Evolutionary conservation across 2,113 vertebrate genomes (phyloP), one percentile per base, ranked within the genome.

Genomic region (Scytalopus superciliaris): DNA sequence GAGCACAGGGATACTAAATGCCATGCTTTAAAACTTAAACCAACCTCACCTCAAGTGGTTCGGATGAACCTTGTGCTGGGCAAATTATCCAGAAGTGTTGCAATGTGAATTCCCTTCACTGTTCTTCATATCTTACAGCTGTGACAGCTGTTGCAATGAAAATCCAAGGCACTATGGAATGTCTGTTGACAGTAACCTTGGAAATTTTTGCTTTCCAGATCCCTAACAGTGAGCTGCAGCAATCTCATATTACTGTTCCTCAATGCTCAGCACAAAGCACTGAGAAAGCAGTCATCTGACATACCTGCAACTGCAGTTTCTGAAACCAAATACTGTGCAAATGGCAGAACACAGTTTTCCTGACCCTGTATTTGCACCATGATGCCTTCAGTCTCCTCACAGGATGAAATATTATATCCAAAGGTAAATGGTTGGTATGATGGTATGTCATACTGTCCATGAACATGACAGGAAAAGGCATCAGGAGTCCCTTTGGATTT

Each of bases 41-140:
- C 24, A 44, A 4, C 25, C 33, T 80, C 12, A 40, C 33, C 0
- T 0, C 33, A 64, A 80, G 30, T 42, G 27, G 4, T 52, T 59
- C n/a, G n/a, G 50, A 69, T 28, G 40, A 87, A 27, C 50, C 7
- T 59, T 52, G 19, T 22, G 27, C 30, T 18, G 21, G 44, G 30
- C 27, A 56, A 49, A 56, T 67, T 42, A 60, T 60, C 33, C 1
- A 7, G 44, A 9, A 45, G 17, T 30, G 35, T 35, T n/a, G 27
- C 1, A 0, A 31, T 33, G 30, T 1, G 7, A 63, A 79, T 19
- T 11, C 28, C 40, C 21, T 45, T 52, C 30, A 19, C 33, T 63
- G 47, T 53, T 62, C 56, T 70, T 63, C 12, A 27, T 33, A 25
- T n/a, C 9, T 67, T 68, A 50, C 7, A n/a, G 22, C 7, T 79